A percentile compares a stretch with the other conserved stretches of the same genome.
These are phyloP conservation scores for Incurvaria masculella DNA, from an alignment of 2,888 invertebrate genomes.

Conservation along the genomic window DNA sequence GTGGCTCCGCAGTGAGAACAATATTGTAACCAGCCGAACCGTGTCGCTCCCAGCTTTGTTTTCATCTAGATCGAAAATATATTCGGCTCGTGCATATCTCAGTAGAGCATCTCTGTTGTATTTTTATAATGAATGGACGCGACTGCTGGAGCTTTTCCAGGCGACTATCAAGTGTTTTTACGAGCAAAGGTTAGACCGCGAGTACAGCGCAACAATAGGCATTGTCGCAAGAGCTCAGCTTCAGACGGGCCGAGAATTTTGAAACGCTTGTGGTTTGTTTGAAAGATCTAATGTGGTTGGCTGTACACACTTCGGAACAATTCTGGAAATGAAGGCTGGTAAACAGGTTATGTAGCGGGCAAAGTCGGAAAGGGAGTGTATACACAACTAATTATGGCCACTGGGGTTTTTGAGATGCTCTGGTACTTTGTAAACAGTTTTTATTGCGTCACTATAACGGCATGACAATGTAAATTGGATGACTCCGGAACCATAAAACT, in stretches of 20 bases:
- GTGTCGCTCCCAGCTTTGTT: neutral
- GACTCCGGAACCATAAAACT: no score
- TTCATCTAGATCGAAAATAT: neutral
- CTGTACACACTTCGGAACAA: no score
- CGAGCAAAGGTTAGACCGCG: neutral
- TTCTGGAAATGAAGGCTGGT: no score
- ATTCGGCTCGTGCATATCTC: neutral
- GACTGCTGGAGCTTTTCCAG: no score
- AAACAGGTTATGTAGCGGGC: no score
- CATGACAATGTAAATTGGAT: no score
- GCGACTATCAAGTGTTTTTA: neutral
- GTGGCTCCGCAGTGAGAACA: neutral
- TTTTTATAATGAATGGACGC: neutral
- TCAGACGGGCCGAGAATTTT: neutral
- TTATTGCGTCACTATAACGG: no score
- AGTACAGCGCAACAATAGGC: neutral
- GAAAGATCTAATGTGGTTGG: no score
- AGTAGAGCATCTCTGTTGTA: neutral
- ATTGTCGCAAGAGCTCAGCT: neutral
- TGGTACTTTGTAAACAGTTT: no score
- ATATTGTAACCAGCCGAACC: neutral
- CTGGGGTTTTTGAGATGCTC: no score
- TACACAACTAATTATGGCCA: no score
- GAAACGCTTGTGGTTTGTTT: neutral
- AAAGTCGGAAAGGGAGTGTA: no score